These are phyloP conservation scores for Ctenicera cuprea DNA, from an alignment of 2,888 invertebrate genomes.

Conservation along the genomic window DNA sequence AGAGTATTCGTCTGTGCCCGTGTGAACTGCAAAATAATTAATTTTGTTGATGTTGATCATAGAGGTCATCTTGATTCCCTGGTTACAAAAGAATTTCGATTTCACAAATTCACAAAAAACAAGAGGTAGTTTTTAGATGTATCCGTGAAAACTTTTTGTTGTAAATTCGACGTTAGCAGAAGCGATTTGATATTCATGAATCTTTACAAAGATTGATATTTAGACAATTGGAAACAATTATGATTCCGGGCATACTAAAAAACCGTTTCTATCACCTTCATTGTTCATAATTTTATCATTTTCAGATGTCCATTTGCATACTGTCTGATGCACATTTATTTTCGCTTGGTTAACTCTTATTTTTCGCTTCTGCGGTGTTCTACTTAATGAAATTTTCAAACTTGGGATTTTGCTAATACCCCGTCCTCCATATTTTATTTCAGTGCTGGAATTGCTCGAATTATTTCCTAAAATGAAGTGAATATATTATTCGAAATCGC, in stretches of 20 bases:
- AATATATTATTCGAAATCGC: constrained; percentile 14
- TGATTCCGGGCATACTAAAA: not conserved
- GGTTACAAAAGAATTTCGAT: too few species aligned
- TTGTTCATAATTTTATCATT: constrained; percentile 14
- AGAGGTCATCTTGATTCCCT: not conserved
- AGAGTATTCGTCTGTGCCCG: constrained; percentile 1
- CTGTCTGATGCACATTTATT: constrained; percentile 18
- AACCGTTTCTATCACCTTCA: not conserved
- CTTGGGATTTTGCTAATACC: constrained; percentile 15
- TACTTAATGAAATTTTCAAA: constrained; percentile 13
- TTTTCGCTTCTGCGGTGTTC: not conserved
- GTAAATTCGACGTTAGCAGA: too few species aligned
- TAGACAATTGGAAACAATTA: not conserved
- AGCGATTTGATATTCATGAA: not conserved
- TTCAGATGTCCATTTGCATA: constrained; percentile 14
- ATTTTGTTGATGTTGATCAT: constrained; percentile 8
- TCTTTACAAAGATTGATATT: not conserved
- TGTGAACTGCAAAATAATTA: constrained; percentile 15
- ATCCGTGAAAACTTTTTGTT: too few species aligned
- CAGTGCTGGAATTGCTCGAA: not conserved
- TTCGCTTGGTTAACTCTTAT: constrained; percentile 6
- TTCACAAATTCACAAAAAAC: not conserved
- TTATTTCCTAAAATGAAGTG: not conserved
- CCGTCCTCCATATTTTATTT: constrained; percentile 1
- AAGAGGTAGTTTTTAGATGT: too few species aligned